Evolutionary conservation across 23 tunicate genomes (phyloP), one percentile per base, ranked within the genome.

Genomic region (Clavelina lepadiformis): DNA sequence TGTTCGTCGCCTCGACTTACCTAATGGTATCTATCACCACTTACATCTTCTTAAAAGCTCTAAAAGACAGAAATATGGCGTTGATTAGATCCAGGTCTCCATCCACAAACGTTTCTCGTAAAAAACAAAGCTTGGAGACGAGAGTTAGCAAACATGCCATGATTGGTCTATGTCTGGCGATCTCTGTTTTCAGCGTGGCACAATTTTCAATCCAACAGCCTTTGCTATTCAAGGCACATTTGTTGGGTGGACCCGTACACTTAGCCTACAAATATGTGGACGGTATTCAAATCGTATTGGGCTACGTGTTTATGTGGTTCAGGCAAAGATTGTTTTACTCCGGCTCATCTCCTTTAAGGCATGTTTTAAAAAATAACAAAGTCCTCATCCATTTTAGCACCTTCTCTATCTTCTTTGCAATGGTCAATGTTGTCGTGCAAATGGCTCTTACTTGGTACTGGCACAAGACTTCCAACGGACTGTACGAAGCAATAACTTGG

Each of bases 271-370:
- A 62, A 61, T 74, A 62, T 51, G 51, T 71, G 4, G 74, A 53
- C 65, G 71, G 70, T 18, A 22, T 41, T 11, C 62, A 69, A 28
- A 83, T 83, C 27, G 80, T 83, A 21, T 31, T 61, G 0, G 91
- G 80, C 13, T 83, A 83, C 36, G 65, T 56, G n/a, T 83, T 83
- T 35, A 36, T 74, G 69, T 83, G 91, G 91, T 51, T 83, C 38
- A 76, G 91, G 7, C 91, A 83, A 68, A 49, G 79, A 5, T 34
- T 83, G 56, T 83, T 83, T 68, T 83, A 83, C 52, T 72, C 46
- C 51, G 77, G 73, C 32, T 61, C 91, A 0, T 74, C 71, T 31
- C 80, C 91, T 13, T 35, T 83, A 1, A 62, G 70, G 0, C 53
- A 75, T 68, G 56, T 83, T 24, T 65, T 65, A 72, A 46, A 51